Evolutionary conservation across 2,888 invertebrate genomes (phyloP), one percentile per base, ranked within the genome.

Genomic region (Nomada goodeniana): DNA sequence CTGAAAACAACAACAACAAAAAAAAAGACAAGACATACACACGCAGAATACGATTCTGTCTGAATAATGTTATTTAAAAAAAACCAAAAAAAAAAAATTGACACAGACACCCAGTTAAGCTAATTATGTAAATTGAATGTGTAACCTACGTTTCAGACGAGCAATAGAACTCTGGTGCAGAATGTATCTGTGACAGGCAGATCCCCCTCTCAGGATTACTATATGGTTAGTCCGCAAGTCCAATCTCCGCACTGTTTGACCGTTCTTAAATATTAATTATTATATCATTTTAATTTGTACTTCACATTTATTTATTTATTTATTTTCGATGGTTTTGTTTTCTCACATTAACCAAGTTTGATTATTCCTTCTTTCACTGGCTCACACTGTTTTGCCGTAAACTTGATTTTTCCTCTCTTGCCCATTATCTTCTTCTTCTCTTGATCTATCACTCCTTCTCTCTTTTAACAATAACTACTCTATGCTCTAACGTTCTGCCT

Each of bases 121-220:
- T 92, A 91, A 91, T 91, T 86, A 91, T 91, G 88, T 92, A 91
- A 92, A 93, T 91, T 93, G 92, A 93, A 94, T 93, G 90, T 93
- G 91, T 93, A 91, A 93, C 93, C 93, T 94, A 93, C 93, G 36
- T 93, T 94, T 94, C 93, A 94, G 93, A 94, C 93, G 93, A 94
- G 93, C 93, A 94, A 94, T 93, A 94, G 93, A 94, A 92, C 93
- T 94, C 93, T 93, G 93, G 93, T 94, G 93, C 93, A 93, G 93
- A 94, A 94, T 94, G 93, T 94, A 93, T 93, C 93, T 93, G 93
- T 94, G 93, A 94, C 93, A 94, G 93, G 93, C 93, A 94, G 93
- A 93, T 94, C 93, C 91, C 93, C 93, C 92, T 94, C 93, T 93
- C 93, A 94, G 93, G 93, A 94, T 94, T 94, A 93, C 93, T 92